Evolutionary conservation across 1,140 invertebrate species (phyloP), one percentile per base, ranked within the genome.

Genomic region (Brachionus angularis): DNA sequence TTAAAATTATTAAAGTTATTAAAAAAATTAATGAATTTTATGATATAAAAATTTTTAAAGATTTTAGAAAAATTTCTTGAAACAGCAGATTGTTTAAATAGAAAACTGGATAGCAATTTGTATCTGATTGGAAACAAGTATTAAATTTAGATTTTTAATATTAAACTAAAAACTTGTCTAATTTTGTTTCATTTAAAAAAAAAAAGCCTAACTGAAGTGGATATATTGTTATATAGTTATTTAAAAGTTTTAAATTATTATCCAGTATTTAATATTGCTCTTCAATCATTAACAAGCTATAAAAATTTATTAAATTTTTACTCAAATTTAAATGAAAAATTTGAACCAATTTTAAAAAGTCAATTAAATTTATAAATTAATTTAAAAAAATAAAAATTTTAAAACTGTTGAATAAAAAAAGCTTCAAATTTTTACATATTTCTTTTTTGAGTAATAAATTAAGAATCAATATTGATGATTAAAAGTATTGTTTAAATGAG

Each of bases 121-220:
- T 50, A 47, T 50, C 18, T 67, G 2, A 29, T 67, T n/a, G 62
- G 47, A 67, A 50, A 67, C 16, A 67, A 50, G 62, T 67, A 47
- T 42, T n/a, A 39, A 58, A 39, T n/a, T 23, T 23, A 4, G 12
- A 3, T 12, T 18, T 18, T 34, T 55, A 12, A 64, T 29, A 44
- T 8, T 31, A 2, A 39, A 52, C 16, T 52, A 3, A 21, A 31
- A 27, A n/a, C 10, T 4, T 21, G 31, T 64, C 1, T 46, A 1
- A 29, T 16, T 64, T 25, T n/a, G 34, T 34, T 16, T 18, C 3
- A 34, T 29, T 42, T 33, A 46, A 16, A 46, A 67, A n/a, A n/a
- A n/a, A n/a, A n/a, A n/a, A n/a, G 62, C n/a, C 18, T 47, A 42
- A 67, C 42, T 4, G 62, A 67, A 21, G 62, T 36, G 2, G 62